Base-by-base conservation (phyloP, 2,113 vertebrate genomes). In the Anas platyrhynchos region DNA sequence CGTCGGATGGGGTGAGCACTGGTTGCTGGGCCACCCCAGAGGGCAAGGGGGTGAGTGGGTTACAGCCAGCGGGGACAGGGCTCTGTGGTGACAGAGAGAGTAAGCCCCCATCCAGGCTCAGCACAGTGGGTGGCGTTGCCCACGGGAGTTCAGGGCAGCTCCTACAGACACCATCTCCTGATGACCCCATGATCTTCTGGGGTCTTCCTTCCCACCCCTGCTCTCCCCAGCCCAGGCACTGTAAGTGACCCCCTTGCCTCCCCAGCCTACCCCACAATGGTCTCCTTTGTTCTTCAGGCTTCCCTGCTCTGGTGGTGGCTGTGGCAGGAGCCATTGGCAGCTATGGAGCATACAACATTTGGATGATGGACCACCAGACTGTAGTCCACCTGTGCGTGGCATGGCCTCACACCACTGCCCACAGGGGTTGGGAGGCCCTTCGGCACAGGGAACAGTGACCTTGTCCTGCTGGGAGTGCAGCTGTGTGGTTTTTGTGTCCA, bases 1-100 rank as follows among this genome's bases (percentile, higher is more conserved):
- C 16, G 4, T 88, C 4, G 97, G 98, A 79, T 99, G 98, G 99
- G 96, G 99, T 99, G 81, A 97, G 98, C 44, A 50, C 16, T 18
- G 38, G 62, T 26, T 63, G 62, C 11, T 41, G 36, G 26, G 16
- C 50, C 17, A 22, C 36, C 31, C 16, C 0, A 4, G 14, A 12
- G 44, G 3, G 10, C 17, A 29, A 56, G 13, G 6, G 16, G n/a
- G 43, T 17, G 22, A 38, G 5, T 55, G 54, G 63, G 31, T n/a
- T 43, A 67, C 41, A 55, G 23, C 14, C 2, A 0, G 43, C 41
- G n/a, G 31, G 13, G 72, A 36, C 10, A 29, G 54, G 15, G 38
- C n/a, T 32, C 6, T 52, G 46, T 41, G 16, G 34, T 3, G n/a
- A 50, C 14, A 38, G 27, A 21, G 34, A 0, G 4, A 38, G 11